Evolutionary conservation across 2,113 vertebrate species (phyloP).

Genomic region (Pipra filicauda): DNA sequence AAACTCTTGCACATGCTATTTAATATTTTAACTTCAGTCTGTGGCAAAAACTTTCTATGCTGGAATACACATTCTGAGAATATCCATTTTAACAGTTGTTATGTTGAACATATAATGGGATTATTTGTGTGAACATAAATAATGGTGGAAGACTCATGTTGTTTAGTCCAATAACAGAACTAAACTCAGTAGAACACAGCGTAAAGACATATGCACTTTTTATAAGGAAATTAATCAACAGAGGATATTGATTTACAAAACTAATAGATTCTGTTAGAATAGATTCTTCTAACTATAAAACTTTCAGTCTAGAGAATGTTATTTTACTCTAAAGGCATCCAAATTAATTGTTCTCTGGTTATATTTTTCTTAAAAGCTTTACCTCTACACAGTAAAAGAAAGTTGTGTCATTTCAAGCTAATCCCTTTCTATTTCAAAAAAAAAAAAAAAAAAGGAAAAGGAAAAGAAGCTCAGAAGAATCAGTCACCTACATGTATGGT

Average conservation of each 20-base stretch:
- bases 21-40: background rate
- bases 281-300: slow-evolving; percentile 4
- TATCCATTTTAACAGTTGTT: background rate
- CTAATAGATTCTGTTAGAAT: slow-evolving; percentile 17
- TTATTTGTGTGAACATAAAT: slow-evolving; percentile 16
- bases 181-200: background rate
- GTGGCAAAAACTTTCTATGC: background rate
- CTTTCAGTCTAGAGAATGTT: background rate
- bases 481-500: background rate
- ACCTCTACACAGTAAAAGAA: background rate
- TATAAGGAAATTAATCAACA: slow-evolving; percentile 50
- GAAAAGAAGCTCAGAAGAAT: background rate
- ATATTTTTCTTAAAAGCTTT: background rate
- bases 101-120: background rate
- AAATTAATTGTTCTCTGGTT: background rate
- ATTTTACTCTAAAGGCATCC: background rate
- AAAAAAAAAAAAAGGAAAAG: background rate
- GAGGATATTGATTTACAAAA: slow-evolving; percentile 28
- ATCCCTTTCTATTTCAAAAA: background rate
- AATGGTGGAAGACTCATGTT: background rate
- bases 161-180: background rate
- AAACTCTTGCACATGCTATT: background rate
- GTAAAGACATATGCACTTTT: background rate
- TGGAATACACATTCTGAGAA: background rate
- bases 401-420: background rate